Conservation (phyloP, 2,113 vertebrate genomes). For the Chloebia gouldiae region DNA sequence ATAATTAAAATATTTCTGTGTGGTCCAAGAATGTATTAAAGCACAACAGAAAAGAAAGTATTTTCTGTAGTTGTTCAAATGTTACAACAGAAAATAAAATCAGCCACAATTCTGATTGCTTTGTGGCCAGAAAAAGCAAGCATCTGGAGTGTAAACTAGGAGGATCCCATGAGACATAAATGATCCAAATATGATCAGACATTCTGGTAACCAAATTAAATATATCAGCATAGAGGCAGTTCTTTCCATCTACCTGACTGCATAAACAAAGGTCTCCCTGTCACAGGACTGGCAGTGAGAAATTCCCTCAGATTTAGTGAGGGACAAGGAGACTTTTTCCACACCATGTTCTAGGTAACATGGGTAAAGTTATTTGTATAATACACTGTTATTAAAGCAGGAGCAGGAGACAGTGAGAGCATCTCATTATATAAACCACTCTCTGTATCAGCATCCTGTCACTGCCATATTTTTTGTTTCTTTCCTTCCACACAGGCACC, state of each 20-base stretch:
- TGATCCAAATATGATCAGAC: neutral
- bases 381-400: neutral
- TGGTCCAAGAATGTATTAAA: neutral
- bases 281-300: neutral
- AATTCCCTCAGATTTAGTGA: neutral
- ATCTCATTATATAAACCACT: neutral
- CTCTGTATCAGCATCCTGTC: neutral
- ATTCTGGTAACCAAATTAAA: neutral
- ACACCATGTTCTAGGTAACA: neutral
- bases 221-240: neutral
- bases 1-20: neutral
- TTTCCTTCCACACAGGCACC: neutral
- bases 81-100: neutral
- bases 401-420: neutral
- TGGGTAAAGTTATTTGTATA: neutral
- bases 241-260: neutral
- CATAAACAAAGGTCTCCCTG: neutral
- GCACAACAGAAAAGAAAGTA: neutral
- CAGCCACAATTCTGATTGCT: neutral
- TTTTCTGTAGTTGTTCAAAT: neutral
- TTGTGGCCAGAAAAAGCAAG: neutral
- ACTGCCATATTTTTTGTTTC: neutral
- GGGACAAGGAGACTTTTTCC: neutral
- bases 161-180: neutral
- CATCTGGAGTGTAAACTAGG: neutral